Evolutionary conservation across 2,888 invertebrate genomes (phyloP), one percentile per base, ranked within the genome.

Genomic region (Unio pictorum): DNA sequence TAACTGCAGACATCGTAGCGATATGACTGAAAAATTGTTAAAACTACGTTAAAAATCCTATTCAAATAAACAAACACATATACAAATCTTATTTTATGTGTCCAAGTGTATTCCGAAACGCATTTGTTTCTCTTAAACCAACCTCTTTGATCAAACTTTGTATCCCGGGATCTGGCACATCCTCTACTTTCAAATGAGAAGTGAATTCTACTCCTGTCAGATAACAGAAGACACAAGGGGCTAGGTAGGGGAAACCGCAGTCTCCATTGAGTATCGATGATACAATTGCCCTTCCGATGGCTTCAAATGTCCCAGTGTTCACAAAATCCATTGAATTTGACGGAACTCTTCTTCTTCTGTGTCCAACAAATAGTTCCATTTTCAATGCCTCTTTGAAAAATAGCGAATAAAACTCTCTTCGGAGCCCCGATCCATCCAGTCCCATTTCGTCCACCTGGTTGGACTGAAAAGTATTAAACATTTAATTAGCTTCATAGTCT

Each of bases 201-300:
- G 69, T 66, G 30, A 65, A 67, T 20, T 76, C 67, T n/a, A 65
- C 69, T 17, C 71, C 75, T n/a, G 74, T 62, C 17, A 79, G 66
- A 55, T 69, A 72, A 61, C 72, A 71, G 61, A 68, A 76, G 11
- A 76, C 67, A 7, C 66, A 74, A 15, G 70, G 72, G 30, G 76
- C 66, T 23, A 79, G 67, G 58, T 79, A 76, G 6, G 79, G 79
- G 34, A 79, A 79, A 11, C 79, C 79, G 66, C 79, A 79, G 63
- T 79, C 79, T 17, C 73, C 76, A 66, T 76, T 79, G 8, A 79
- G 61, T 28, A 79, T 69, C 55, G 76, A 73, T 34, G 76, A 72
- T 20, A 79, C 79, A 55, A 79, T 79, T 20, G 76, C 79, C 28
- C 76, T 70, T 0, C 79, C 79, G 3, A 75, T 64, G 18, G 74